Conservation (phyloP, 2,888 invertebrate species). For the Orthosia incerta region DNA sequence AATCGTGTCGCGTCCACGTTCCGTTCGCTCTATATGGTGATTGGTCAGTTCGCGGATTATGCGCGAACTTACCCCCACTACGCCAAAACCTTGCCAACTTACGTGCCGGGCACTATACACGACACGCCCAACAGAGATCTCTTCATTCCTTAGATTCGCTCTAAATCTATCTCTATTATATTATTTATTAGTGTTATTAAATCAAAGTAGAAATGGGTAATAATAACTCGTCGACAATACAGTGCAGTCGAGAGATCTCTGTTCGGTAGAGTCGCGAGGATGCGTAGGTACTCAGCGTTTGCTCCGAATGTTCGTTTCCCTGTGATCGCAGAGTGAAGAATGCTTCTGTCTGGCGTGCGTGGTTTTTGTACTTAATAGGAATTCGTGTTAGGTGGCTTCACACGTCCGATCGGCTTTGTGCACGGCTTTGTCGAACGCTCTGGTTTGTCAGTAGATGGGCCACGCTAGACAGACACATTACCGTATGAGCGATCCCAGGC, state of each 20-base stretch:
- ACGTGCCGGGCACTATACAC: too few relatives aligned
- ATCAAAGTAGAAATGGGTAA: constrained; percentile 52
- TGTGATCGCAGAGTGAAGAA: constrained; percentile 34
- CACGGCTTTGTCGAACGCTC: constrained; percentile 66
- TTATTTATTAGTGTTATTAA: constrained; percentile 62
- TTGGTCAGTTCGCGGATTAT: too few relatives aligned
- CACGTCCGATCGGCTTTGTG: constrained; percentile 69
- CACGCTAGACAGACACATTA: constrained; percentile 54
- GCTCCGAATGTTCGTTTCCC: constrained; percentile 58
- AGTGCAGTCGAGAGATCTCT: constrained; percentile 49
- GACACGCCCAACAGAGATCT: constrained; percentile 34
- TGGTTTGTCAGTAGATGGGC: constrained; percentile 52
- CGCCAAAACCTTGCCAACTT: too few relatives aligned
- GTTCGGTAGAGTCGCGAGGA: constrained; percentile 20
- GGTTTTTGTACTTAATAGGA: constrained; percentile 70
- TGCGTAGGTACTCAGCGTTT: constrained; percentile 39
- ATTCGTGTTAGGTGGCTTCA: constrained; percentile 69
- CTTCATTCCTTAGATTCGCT: constrained; percentile 43
- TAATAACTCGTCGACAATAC: constrained; percentile 60
- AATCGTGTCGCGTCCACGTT: too few relatives aligned
- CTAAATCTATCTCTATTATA: constrained; percentile 50
- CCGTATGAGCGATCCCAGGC: constrained; percentile 29
- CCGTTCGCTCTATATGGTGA: too few relatives aligned
- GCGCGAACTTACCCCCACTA: too few relatives aligned
- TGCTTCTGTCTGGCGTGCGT: constrained; percentile 56